These are phyloP conservation scores for Phrynosoma blainvillii DNA, from an alignment of 2,113 vertebrate species.

Conservation along the genomic window DNA sequence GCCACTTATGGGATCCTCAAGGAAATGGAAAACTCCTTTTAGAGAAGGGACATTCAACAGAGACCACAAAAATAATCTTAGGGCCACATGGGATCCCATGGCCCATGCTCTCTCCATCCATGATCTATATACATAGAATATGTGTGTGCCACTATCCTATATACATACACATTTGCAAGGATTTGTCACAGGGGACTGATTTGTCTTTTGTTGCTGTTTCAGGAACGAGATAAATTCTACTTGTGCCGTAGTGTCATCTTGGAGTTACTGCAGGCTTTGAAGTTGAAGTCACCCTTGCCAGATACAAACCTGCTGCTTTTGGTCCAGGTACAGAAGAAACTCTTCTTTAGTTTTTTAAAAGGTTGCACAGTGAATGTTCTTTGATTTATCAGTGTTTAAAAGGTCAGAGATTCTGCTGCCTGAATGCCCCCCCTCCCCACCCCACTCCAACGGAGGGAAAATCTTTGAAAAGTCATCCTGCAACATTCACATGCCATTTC, in stretches of 20 bases:
- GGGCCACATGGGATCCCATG: no score
- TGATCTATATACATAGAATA: no score
- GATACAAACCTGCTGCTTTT: slow-evolving; percentile 95
- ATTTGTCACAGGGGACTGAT: not conserved
- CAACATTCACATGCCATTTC: not conserved
- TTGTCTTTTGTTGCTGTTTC: slow-evolving; percentile 55
- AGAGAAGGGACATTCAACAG: no score
- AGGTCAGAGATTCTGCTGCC: not conserved
- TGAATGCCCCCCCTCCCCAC: not conserved
- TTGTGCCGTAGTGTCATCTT: slow-evolving; percentile 95
- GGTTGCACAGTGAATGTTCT: not conserved
- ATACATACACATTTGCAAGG: not conserved
- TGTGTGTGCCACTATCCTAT: no score
- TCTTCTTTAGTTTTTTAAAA: not conserved
- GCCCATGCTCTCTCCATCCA: no score
- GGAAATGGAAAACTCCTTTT: no score
- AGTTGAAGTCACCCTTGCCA: slow-evolving; percentile 95
- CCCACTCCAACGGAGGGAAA: not conserved
- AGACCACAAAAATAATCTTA: no score
- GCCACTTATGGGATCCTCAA: no score
- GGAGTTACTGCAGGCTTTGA: slow-evolving; percentile 95
- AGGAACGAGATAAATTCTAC: slow-evolving; percentile 99
- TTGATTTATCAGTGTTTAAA: not conserved
- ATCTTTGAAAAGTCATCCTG: not conserved
- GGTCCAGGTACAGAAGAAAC: slow-evolving; percentile 87